phyloP scores from a whole-genome alignment of 2,797 vertebrate genomes.

The Pseudomugil tenellus region DNA sequence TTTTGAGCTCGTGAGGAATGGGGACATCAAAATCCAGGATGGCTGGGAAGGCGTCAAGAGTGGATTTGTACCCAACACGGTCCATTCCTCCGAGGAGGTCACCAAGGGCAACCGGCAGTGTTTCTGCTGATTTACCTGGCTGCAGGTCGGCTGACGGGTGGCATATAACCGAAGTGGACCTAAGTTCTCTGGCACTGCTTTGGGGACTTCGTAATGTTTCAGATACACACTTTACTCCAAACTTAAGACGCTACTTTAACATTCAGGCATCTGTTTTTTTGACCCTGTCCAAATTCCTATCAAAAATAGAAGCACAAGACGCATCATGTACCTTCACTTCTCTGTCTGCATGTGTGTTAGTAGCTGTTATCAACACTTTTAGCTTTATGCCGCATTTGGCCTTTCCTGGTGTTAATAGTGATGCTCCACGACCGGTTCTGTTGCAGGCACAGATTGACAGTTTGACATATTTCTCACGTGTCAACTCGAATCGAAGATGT shows the following conservation, averaged over 20 bases:
- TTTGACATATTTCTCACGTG: slow-evolving; percentile 15
- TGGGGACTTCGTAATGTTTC: slow-evolving; percentile 11
- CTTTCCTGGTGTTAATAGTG: slow-evolving; percentile 42
- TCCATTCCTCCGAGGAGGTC: slow-evolving; percentile 94
- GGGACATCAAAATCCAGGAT: slow-evolving; percentile 92
- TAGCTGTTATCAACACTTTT: slow-evolving; percentile 29
- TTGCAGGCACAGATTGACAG: slow-evolving; percentile 15
- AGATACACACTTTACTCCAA: slow-evolving; percentile 11
- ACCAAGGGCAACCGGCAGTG: slow-evolving; percentile 90
- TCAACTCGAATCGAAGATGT: slow-evolving; percentile 7
- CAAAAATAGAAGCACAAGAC: slow-evolving; percentile 62
- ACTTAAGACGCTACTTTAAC: slow-evolving; percentile 24
- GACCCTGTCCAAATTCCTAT: slow-evolving; percentile 24
- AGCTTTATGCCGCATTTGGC: slow-evolving; percentile 44
- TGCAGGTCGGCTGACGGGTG: slow-evolving; percentile 2
- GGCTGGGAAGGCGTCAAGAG: slow-evolving; percentile 96
- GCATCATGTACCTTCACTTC: slow-evolving; percentile 23
- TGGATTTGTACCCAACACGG: slow-evolving; percentile 90
- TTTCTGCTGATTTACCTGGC: slow-evolving; percentile 84
- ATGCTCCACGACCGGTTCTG: slow-evolving; percentile 12
- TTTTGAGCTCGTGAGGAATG: slow-evolving; percentile 90
- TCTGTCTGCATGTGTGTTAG: slow-evolving; percentile 41
- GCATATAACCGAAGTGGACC: slow-evolving; percentile 24
- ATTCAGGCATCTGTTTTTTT: slow-evolving; percentile 22
- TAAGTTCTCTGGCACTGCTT: slow-evolving; percentile 26